A percentile compares a stretch with the other conserved stretches of the same genome.
phyloP scores from a whole-genome alignment of 2,888 invertebrate species.

The Sthenelais limicola region DNA sequence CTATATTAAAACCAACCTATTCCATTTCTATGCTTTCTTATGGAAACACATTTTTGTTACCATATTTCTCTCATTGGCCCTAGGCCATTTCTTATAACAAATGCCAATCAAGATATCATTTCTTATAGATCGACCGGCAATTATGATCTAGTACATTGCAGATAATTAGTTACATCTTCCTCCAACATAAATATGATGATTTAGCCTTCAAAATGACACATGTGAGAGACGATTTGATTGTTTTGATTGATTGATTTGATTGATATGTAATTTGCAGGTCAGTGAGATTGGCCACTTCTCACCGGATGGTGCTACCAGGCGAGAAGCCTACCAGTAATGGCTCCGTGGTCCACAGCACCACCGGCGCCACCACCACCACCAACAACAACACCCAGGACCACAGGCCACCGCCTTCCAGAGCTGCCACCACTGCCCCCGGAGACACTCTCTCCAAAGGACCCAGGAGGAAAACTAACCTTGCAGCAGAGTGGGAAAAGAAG shows the following conservation, averaged over 20 bases:
- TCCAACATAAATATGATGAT: no score
- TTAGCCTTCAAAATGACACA: no score
- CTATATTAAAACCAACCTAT: no score
- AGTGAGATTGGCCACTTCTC: background rate
- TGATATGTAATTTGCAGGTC: background rate
- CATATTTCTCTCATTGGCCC: no score
- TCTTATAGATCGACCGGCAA: no score
- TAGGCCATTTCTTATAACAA: no score
- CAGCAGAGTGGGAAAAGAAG: conserved; percentile 42
- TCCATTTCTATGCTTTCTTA: no score
- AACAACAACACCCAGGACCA: background rate
- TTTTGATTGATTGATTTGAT: background rate
- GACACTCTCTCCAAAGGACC: conserved; percentile 13
- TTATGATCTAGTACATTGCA: no score
- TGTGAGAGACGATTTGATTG: background rate
- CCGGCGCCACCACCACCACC: background rate
- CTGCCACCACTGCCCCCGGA: background rate
- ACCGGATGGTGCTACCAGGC: background rate
- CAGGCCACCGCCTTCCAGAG: background rate
- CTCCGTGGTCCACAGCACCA: background rate
- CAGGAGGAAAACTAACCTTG: conserved; percentile 37
- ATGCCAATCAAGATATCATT: no score
- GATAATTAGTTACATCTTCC: no score
- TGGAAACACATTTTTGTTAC: no score
- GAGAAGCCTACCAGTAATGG: no score